Evolutionary conservation across 2,888 invertebrate genomes (phyloP), one percentile per base, ranked within the genome.

Genomic region (Stramonita haemastoma): DNA sequence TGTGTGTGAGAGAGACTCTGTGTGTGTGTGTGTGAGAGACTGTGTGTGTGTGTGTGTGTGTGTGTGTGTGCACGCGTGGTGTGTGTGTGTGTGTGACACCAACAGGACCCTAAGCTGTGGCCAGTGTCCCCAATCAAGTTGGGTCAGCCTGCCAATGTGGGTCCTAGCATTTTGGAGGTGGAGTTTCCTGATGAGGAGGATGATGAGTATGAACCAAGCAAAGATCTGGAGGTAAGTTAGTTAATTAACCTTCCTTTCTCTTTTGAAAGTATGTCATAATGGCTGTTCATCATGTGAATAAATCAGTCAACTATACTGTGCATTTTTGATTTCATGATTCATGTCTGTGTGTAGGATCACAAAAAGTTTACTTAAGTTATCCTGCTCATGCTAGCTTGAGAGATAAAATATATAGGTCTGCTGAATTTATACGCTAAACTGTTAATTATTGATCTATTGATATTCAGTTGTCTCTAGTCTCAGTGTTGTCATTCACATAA

Each of bases 121-220:
- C 97, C 97, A 29, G 94, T 97, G 79, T 97, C 97, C 34, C 96
- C 97, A 19, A 94, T 96, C 13, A 97, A 97, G 92, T 96, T 96
- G 19, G 94, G 96, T 15, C 97, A 97, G 92, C 96, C 96, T 34
- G 90, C 94, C 5, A 94, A 95, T 57, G 89, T 91, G 15, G 96
- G 97, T 0, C 94, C 97, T 97, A 95, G 97, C 5, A 96, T 98
- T 29, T 97, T 98, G 81, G 97, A 97, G 19, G 97, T 97, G 90
- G 98, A 98, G 91, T 96, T 98, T 89, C 97, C 97, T 0, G 98
- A 97, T 94, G 98, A 98, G 60, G 91, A 91, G 90, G 96, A 98
- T 93, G 98, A 98, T 96, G 98, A 98, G 94, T 98, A 98, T 95
- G 96, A 97, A 66, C 98, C 98, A 0, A 97, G 97, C 13, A 97